These are phyloP conservation scores for Pseudopleuronectes americanus DNA, from an alignment of 2,797 vertebrate genomes.

Conservation along the genomic window DNA sequence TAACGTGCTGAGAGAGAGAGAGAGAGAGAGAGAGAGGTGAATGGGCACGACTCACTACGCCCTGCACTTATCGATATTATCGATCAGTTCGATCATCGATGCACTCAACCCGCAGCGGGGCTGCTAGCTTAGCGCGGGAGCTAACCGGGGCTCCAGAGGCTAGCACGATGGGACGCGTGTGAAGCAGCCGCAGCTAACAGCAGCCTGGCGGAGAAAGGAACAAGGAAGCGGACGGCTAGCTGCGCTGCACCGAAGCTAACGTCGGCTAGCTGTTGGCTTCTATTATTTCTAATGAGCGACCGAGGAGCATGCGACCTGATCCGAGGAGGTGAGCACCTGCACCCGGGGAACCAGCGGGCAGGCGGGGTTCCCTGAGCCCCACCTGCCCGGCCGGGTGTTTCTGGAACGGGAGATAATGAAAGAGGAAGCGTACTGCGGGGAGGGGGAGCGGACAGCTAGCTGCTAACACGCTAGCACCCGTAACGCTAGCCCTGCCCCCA, in stretches of 20 bases:
- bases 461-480: constrained; percentile 57
- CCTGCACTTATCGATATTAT: constrained; percentile 62
- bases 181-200: constrained; percentile 50
- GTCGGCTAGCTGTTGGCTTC: constrained; percentile 67
- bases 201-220: constrained; percentile 65
- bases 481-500: neutral
- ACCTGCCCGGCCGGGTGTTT: neutral
- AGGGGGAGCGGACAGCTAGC: constrained; percentile 47
- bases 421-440: constrained; percentile 64
- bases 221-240: constrained; percentile 78
- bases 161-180: constrained; percentile 67
- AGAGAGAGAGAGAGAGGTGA: constrained; percentile 46
- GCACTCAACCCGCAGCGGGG: constrained; percentile 23
- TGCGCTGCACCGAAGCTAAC: constrained; percentile 64
- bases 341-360: too few species aligned
- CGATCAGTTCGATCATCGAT: constrained; percentile 47
- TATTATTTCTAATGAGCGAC: constrained; percentile 81
- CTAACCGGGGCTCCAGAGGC: constrained; percentile 25
- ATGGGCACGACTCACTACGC: constrained; percentile 69
- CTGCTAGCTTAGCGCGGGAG: constrained; percentile 37
- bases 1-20: constrained; percentile 40
- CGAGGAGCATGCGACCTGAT: constrained; percentile 82
- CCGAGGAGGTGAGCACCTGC: constrained; percentile 78
- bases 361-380: neutral
- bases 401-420: constrained; percentile 39